Conservation (phyloP, 2,797 vertebrate genomes). For the Gallinago nigripennis region DNA sequence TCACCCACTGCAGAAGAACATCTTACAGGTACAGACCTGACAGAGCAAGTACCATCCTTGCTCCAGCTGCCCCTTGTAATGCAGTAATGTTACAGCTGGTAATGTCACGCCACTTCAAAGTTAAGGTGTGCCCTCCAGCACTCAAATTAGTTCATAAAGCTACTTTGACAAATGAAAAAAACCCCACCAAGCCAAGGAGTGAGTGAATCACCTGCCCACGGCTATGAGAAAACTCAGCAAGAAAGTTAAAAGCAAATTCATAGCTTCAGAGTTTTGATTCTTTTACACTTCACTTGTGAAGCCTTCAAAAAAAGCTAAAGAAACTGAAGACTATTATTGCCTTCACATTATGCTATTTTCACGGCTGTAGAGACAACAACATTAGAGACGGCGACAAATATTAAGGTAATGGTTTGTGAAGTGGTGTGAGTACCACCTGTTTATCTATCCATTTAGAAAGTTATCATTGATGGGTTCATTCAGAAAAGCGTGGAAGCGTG, state of each 20-base stretch:
- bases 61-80: neutral
- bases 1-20: neutral
- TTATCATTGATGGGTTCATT: neutral
- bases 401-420: neutral
- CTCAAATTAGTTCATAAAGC: neutral
- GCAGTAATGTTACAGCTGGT: neutral
- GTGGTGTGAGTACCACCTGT: accelerated
- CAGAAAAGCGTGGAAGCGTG: neutral
- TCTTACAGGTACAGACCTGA: neutral
- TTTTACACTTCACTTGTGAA: neutral
- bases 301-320: neutral
- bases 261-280: neutral
- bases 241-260: neutral
- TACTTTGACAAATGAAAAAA: neutral
- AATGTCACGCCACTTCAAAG: neutral
- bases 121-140: neutral
- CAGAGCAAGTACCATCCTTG: neutral
- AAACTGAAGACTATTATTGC: neutral
- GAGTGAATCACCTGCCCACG: neutral
- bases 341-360: neutral
- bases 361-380: neutral
- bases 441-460: neutral
- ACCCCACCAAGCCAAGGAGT: neutral
- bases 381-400: neutral
- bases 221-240: neutral